phyloP scores from a whole-genome alignment of 1,140 invertebrate species.

The Pseudomyrmex concolor region DNA sequence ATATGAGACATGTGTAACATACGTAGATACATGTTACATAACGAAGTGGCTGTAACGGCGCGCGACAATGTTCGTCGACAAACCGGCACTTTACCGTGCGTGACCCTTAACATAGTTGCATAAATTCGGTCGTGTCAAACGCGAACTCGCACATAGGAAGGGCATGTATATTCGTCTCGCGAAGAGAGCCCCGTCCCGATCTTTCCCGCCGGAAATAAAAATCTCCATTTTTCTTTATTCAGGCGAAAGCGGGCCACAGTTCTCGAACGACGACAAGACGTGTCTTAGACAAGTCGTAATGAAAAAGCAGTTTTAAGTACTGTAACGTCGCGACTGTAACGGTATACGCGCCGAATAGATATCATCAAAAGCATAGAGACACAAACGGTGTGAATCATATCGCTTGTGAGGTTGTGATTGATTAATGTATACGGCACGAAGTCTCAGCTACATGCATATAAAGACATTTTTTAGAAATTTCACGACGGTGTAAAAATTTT shows the following conservation, averaged over 20 bases:
- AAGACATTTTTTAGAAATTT: too few species aligned
- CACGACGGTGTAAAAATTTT: too few species aligned
- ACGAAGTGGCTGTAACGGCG: background rate
- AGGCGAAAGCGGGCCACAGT: slow-evolving; percentile 39
- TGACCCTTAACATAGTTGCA: slow-evolving; percentile 47
- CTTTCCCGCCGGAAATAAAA: slow-evolving; percentile 29
- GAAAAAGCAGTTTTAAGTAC: slow-evolving; percentile 13
- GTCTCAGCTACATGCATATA: too few species aligned
- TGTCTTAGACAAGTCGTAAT: slow-evolving; percentile 32
- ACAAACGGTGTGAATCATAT: background rate
- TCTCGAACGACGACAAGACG: slow-evolving; percentile 5
- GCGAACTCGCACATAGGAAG: slow-evolving; percentile 9
- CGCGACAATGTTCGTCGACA: background rate
- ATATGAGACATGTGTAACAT: background rate
- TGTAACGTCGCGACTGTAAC: slow-evolving; percentile 16
- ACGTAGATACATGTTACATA: background rate
- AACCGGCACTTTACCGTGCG: slow-evolving; percentile 1
- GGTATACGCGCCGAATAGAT: background rate
- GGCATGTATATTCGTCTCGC: background rate
- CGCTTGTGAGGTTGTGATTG: too few species aligned
- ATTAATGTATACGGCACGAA: too few species aligned
- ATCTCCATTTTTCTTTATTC: slow-evolving; percentile 50
- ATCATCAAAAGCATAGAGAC: background rate
- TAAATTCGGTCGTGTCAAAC: slow-evolving; percentile 33
- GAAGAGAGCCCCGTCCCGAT: slow-evolving; percentile 1